Evolutionary conservation across 2,113 vertebrate species (phyloP).

Genomic region (Oryzias woworae): DNA sequence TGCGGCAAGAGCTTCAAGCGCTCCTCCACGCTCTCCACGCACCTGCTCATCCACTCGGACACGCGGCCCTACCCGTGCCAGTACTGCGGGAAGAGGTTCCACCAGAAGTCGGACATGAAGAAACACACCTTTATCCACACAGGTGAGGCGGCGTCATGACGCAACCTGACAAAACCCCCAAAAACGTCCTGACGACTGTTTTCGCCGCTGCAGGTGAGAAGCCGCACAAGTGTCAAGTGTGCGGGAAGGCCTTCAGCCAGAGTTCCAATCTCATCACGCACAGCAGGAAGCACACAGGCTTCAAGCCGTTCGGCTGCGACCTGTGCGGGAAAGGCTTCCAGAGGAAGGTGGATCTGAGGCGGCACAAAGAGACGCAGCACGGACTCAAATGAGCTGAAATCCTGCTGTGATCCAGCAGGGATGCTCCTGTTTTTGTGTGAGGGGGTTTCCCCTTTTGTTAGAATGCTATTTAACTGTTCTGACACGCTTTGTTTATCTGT

Average conservation of each 20-base stretch:
- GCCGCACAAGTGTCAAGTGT: constrained; percentile 98
- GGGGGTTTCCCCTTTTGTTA: not conserved
- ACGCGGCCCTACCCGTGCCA: constrained; percentile 96
- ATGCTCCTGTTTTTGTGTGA: constrained; percentile 6
- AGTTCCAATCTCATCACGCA: constrained; percentile 99
- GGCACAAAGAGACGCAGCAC: constrained; percentile 94
- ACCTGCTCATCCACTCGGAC: constrained; percentile 97
- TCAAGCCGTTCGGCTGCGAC: constrained; percentile 95
- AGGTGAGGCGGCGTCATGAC: constrained; percentile 74
- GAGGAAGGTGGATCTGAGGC: constrained; percentile 91
- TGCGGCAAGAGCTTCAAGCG: constrained; percentile 98
- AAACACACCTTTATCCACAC: constrained; percentile 99
- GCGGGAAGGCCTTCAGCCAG: constrained; percentile 98
- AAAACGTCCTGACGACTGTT: not conserved
- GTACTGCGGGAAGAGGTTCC: constrained; percentile 98
- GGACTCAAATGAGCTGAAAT: constrained; percentile 84
- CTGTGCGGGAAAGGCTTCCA: constrained; percentile 95
- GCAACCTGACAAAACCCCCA: not conserved
- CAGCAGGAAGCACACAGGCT: constrained; percentile 96
- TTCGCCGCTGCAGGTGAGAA: constrained; percentile 86
- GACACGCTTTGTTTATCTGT: constrained; percentile 48
- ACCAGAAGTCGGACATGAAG: constrained; percentile 99
- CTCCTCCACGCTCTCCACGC: constrained; percentile 94
- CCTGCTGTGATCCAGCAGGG: constrained; percentile 7
- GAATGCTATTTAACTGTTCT: constrained; percentile 23